These are phyloP conservation scores for Urocolius indicus DNA, from an alignment of 2,113 vertebrate genomes.

Conservation along the genomic window DNA sequence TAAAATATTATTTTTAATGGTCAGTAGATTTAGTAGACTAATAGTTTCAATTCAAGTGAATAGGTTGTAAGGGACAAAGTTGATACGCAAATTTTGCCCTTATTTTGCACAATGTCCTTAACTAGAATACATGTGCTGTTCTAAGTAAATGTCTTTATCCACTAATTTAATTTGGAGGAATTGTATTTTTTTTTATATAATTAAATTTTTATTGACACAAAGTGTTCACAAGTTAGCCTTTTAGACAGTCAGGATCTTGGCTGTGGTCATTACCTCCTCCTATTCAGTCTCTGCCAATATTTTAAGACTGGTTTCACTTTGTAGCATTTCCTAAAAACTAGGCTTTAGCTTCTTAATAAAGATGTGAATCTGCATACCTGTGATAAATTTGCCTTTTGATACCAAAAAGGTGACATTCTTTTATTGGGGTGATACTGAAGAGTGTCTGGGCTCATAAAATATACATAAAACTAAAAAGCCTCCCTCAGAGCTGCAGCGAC, in stretches of 20 bases:
- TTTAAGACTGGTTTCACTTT: not conserved
- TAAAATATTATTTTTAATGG: not conserved
- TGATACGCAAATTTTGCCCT: not conserved
- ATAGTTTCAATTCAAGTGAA: not conserved
- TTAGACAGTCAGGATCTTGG: not conserved
- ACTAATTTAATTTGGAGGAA: not conserved
- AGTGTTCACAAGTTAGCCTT: not conserved
- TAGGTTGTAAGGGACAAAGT: not conserved
- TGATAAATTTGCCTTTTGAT: not conserved
- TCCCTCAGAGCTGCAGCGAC: accelerated
- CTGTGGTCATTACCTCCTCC: not conserved
- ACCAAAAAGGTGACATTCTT: not conserved
- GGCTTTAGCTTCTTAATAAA: not conserved
- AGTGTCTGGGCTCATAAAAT: not conserved
- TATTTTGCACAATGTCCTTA: not conserved
- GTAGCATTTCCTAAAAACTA: not conserved
- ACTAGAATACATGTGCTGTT: not conserved
- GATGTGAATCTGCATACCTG: not conserved
- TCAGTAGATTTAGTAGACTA: not conserved
- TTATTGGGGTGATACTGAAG: not conserved
- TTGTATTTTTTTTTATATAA: not conserved
- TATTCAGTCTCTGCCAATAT: not conserved
- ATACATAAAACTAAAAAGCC: not conserved
- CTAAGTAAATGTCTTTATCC: not conserved
- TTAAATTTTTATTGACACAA: not conserved